phyloP scores from a whole-genome alignment of 2,888 invertebrate species.

The Copidosoma aretas region DNA sequence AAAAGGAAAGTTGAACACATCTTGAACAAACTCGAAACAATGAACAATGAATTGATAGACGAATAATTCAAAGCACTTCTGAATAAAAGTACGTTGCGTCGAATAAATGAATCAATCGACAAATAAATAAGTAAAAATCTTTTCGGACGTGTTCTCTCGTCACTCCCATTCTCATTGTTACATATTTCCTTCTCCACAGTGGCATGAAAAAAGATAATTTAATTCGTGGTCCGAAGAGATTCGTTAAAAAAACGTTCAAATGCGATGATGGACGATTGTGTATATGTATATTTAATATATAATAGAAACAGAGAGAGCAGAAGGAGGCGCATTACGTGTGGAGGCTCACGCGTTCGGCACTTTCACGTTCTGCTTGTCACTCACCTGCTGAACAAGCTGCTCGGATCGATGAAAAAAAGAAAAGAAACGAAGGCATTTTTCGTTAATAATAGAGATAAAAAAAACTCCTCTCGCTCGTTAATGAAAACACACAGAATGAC shows the following conservation, averaged over 20 bases:
- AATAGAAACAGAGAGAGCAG: neutral
- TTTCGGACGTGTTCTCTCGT: constrained; percentile 21
- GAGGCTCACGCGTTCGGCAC: constrained; percentile 33
- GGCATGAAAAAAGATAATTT: constrained; percentile 8
- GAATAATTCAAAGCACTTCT: constrained; percentile 26
- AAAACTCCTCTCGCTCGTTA: constrained; percentile 7
- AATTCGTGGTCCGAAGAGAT: constrained; percentile 29
- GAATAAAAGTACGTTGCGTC: constrained; percentile 4
- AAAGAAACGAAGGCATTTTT: constrained; percentile 37
- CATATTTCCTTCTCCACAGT: neutral
- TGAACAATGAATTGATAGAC: constrained; percentile 24
- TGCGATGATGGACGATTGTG: constrained; percentile 20
- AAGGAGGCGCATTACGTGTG: constrained; percentile 23
- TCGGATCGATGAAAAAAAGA: constrained; percentile 47
- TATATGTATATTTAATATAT: no score
- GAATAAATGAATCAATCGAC: neutral
- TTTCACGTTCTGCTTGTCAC: constrained; percentile 43
- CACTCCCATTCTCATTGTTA: neutral
- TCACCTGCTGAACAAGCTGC: constrained; percentile 60
- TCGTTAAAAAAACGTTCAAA: constrained; percentile 2
- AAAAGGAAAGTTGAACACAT: no score
- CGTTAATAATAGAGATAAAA: neutral
- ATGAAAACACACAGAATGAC: constrained; percentile 16
- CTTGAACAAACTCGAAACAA: constrained; percentile 32
- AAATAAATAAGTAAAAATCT: constrained; percentile 21